These are phyloP conservation scores for Sitta europaea DNA, from an alignment of 2,113 vertebrate genomes.

Conservation along the genomic window DNA sequence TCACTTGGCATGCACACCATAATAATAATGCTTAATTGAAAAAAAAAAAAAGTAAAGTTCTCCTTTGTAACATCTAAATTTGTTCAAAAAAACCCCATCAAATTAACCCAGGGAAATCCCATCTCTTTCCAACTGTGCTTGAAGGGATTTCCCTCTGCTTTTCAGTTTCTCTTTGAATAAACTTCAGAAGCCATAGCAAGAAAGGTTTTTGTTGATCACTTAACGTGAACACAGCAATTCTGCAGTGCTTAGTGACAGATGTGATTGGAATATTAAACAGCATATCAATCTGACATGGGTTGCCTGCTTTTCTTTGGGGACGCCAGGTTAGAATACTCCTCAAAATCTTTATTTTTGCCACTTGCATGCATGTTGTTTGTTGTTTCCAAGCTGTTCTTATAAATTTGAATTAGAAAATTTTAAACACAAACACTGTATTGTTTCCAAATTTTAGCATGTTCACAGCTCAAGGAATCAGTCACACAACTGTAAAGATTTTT, in stretches of 20 bases:
- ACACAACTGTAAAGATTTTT: neutral
- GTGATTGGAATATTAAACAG: neutral
- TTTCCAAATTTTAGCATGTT: neutral
- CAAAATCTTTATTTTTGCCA: neutral
- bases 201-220: neutral
- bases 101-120: slow-evolving; percentile 2
- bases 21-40: neutral
- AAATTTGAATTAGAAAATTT: neutral
- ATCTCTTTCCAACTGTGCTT: neutral
- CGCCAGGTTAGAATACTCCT: neutral
- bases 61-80: neutral
- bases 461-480: neutral
- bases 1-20: neutral
- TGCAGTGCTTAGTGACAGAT: neutral
- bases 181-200: neutral
- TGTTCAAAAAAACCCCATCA: neutral
- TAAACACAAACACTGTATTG: neutral
- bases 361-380: neutral
- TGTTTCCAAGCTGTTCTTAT: neutral
- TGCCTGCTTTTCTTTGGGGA: neutral
- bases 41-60: neutral
- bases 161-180: slow-evolving; percentile 28
- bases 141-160: slow-evolving; percentile 32
- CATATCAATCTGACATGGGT: neutral
- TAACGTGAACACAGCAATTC: slow-evolving; percentile 27